These are phyloP conservation scores for Nilaparvata lugens DNA, from an alignment of 1,140 invertebrate genomes.

Conservation along the genomic window DNA sequence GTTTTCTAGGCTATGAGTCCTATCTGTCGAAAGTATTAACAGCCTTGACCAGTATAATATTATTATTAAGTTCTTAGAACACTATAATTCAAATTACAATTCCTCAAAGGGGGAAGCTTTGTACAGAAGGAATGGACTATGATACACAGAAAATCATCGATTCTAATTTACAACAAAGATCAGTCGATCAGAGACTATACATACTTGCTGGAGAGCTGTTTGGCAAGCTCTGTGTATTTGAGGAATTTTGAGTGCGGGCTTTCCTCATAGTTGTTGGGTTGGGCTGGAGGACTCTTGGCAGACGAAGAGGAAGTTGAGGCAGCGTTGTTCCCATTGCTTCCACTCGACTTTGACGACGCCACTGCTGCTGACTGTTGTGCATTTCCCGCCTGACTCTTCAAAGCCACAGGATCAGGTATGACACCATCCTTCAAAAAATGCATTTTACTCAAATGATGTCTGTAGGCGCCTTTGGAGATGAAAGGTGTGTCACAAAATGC, in stretches of 20 bases:
- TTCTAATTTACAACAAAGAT: neutral
- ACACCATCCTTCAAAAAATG: conserved; percentile 91
- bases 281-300: conserved; percentile 38
- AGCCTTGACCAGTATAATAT: too few relatives aligned
- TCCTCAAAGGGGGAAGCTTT: conserved; percentile 1
- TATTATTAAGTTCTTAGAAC: too few relatives aligned
- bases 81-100: too few relatives aligned
- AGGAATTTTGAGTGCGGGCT: conserved; percentile 93
- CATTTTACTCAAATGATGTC: conserved; percentile 93
- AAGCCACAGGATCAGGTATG: conserved; percentile 56
- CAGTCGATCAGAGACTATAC: conserved; percentile 45
- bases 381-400: conserved; percentile 37
- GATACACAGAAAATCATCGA: conserved; percentile 12
- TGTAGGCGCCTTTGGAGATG: conserved; percentile 91
- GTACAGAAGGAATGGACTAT: conserved; percentile 26
- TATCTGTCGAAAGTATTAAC: too few relatives aligned
- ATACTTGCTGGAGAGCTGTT: conserved; percentile 93
- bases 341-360: conserved; percentile 13
- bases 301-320: conserved; percentile 32
- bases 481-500: conserved; percentile 94
- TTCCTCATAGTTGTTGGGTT: conserved; percentile 65
- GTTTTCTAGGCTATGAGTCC: too few relatives aligned
- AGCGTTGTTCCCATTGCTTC: conserved; percentile 22
- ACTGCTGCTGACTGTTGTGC: conserved; percentile 31
- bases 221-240: conserved; percentile 92